Evolutionary conservation across 2,888 invertebrate genomes (phyloP).

Genomic region (Drosophila neotestacea): DNA sequence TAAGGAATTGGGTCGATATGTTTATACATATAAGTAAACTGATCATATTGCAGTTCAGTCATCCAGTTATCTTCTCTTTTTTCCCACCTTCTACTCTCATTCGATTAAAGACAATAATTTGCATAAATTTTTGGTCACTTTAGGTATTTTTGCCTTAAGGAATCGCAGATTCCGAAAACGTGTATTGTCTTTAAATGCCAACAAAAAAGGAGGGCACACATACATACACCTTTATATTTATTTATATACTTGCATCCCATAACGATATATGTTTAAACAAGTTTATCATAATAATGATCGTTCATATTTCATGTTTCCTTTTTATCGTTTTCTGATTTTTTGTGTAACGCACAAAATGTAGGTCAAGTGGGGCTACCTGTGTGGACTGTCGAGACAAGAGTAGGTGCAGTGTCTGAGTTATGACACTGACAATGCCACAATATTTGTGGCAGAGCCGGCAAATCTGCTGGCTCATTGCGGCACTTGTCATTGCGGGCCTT

Average conservation of each 20-base stretch:
- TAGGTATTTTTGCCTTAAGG: background rate
- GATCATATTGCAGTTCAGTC: background rate
- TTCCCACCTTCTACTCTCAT: background rate
- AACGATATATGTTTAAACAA: slow-evolving; percentile 36
- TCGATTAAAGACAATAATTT: background rate
- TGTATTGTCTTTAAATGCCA: background rate
- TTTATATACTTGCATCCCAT: background rate
- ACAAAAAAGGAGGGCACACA: slow-evolving; percentile 14
- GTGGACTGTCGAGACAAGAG: slow-evolving; percentile 28
- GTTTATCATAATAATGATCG: slow-evolving; percentile 70
- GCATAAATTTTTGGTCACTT: background rate
- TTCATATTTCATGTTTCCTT: slow-evolving; percentile 25
- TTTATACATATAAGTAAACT: too few species aligned
- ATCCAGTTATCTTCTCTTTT: background rate
- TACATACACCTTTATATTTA: background rate
- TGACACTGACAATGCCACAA: slow-evolving; percentile 66
- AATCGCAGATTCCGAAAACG: background rate
- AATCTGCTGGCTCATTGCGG: slow-evolving; percentile 73
- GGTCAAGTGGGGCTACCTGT: slow-evolving; percentile 65
- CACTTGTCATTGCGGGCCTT: slow-evolving; percentile 51
- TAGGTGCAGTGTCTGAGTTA: slow-evolving; percentile 53
- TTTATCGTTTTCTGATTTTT: slow-evolving; percentile 24
- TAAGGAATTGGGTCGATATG: too few species aligned
- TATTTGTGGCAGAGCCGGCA: slow-evolving; percentile 38
- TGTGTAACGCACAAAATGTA: slow-evolving; percentile 54